A percentile compares a stretch with the other conserved stretches of the same genome.
phyloP scores from a whole-genome alignment of 2,888 invertebrate species.

The Melinaea marsaeus region DNA sequence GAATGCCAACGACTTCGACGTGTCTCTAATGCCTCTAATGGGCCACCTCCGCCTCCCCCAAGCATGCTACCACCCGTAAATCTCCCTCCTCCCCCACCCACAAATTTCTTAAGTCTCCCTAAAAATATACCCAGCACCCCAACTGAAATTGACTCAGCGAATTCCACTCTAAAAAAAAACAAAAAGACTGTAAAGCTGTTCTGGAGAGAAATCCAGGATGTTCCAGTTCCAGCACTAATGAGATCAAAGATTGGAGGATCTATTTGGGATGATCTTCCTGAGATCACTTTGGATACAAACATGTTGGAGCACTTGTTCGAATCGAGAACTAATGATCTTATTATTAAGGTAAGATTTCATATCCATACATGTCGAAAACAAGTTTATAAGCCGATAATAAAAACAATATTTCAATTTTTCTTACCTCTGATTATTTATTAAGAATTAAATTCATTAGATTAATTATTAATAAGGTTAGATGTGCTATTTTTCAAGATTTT shows the following conservation, averaged over 20 bases:
- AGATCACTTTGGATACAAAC: constrained; percentile 91
- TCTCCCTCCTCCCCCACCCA: constrained; percentile 73
- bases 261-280: constrained; percentile 94
- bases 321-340: constrained; percentile 96
- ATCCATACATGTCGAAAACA: too few species aligned
- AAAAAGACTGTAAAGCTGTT: constrained; percentile 98
- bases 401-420: neutral
- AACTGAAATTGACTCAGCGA: constrained; percentile 61
- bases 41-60: constrained; percentile 89
- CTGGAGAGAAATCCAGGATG: constrained; percentile 96
- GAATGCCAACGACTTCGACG: constrained; percentile 70
- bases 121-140: constrained; percentile 56
- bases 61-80: constrained; percentile 77
- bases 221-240: constrained; percentile 73
- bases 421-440: too few species aligned
- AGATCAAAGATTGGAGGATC: constrained; percentile 81
- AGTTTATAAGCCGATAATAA: neutral
- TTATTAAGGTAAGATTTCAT: constrained; percentile 81
- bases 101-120: constrained; percentile 66
- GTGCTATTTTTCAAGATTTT: constrained; percentile 15
- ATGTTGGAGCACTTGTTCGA: constrained; percentile 98
- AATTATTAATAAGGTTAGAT: constrained; percentile 2
- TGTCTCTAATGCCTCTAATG: constrained; percentile 79
- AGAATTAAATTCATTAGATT: neutral
- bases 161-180: constrained; percentile 84